Evolutionary conservation across 2,888 invertebrate species (phyloP).

Genomic region (Tenodera sinensis): DNA sequence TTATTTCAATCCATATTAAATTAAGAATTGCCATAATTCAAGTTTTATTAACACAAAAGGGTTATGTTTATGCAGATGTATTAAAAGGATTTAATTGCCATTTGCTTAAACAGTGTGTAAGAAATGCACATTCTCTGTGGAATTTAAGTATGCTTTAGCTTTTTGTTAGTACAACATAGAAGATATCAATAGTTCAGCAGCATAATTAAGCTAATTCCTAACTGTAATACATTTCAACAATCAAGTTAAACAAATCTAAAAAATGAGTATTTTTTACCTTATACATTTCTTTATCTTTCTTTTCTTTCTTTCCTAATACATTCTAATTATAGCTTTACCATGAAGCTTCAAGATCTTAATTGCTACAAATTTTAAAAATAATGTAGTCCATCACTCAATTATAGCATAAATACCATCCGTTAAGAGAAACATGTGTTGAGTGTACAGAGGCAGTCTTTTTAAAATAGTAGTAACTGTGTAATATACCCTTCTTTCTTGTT

Average conservation of each 20-base stretch:
- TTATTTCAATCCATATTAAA: background rate
- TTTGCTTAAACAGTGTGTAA: background rate
- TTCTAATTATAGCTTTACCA: background rate
- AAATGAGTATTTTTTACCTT: background rate
- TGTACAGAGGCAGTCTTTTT: no score
- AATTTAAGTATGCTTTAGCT: background rate
- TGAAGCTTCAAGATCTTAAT: background rate
- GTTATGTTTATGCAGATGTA: background rate
- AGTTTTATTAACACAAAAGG: background rate
- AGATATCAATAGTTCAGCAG: background rate
- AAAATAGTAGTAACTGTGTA: no score
- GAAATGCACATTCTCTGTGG: slow-evolving; percentile 5
- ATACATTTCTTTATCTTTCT: background rate
- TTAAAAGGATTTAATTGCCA: background rate
- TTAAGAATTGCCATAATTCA: background rate
- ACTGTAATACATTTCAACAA: background rate
- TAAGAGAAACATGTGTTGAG: no score
- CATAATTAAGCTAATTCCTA: background rate
- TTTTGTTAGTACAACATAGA: background rate
- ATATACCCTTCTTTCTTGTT: no score
- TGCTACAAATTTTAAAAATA: background rate
- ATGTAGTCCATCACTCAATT: background rate
- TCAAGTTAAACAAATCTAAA: background rate
- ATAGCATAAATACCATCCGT: no score
- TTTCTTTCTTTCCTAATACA: background rate